A percentile compares a stretch with the other conserved stretches of the same genome.
Evolutionary conservation across 2,888 invertebrate genomes (phyloP).

Genomic region (Caenorhabditis sp.): DNA sequence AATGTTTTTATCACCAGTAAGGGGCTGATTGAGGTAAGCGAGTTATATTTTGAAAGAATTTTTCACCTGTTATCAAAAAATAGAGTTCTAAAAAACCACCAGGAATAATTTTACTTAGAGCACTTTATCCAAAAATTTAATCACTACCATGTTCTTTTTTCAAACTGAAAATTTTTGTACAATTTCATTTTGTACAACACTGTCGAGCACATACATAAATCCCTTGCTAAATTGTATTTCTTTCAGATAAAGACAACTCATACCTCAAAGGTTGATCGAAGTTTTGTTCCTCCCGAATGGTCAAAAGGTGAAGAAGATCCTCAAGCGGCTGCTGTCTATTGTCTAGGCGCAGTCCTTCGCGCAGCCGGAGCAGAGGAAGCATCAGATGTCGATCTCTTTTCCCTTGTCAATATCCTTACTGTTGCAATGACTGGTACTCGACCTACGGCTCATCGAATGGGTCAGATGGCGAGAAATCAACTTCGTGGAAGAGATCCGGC

Average conservation of each 20-base stretch:
- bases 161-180: too few relatives aligned
- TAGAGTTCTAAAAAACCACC: too few relatives aligned
- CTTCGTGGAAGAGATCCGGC: constrained; percentile 51
- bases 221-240: too few relatives aligned
- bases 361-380: constrained; percentile 57
- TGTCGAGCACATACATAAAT: too few relatives aligned
- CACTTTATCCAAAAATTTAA: too few relatives aligned
- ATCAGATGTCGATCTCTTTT: constrained; percentile 63
- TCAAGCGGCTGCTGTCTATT: constrained; percentile 55
- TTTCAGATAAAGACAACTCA: constrained; percentile 50
- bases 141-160: too few relatives aligned
- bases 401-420: constrained; percentile 67
- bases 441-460: constrained; percentile 64
- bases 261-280: constrained; percentile 21
- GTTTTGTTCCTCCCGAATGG: constrained; percentile 58
- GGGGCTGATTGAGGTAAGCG: constrained; percentile 56
- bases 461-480: constrained; percentile 66
- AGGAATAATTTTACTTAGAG: too few relatives aligned
- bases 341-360: constrained; percentile 56
- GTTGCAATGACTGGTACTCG: constrained; percentile 62
- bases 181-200: too few relatives aligned
- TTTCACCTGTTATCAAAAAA: too few relatives aligned
- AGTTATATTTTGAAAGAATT: too few relatives aligned
- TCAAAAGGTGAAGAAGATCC: constrained; percentile 49
- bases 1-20: constrained; percentile 55